phyloP scores from a whole-genome alignment of 2,113 vertebrate genomes.

The Nestor notabilis region DNA sequence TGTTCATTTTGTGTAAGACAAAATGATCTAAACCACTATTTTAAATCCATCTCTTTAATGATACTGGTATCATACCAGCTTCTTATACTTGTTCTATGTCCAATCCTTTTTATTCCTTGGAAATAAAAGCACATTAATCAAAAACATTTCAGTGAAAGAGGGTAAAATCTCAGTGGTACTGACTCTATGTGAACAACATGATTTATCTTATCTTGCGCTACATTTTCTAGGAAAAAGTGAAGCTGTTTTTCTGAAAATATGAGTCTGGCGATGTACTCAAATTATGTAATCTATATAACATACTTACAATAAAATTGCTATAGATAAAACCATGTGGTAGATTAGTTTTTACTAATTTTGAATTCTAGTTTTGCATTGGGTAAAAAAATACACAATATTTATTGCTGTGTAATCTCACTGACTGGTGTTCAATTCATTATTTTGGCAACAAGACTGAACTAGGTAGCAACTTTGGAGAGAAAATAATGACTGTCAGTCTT shows the following conservation, averaged over 20 bases:
- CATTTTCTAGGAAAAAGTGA: neutral
- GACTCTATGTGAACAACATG: neutral
- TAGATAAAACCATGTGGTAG: neutral
- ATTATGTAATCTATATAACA: neutral
- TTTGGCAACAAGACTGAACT: neutral
- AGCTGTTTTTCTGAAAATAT: neutral
- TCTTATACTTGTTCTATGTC: neutral
- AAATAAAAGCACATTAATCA: neutral
- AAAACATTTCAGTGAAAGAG: neutral
- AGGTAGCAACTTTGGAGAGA: neutral
- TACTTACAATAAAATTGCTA: neutral
- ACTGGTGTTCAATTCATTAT: neutral
- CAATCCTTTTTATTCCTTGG: neutral
- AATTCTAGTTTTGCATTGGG: neutral
- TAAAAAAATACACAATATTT: neutral
- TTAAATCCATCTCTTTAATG: neutral
- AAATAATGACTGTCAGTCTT: neutral
- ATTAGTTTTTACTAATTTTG: neutral
- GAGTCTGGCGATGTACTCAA: neutral
- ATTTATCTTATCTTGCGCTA: neutral
- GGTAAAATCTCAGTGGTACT: neutral
- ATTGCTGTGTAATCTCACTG: neutral
- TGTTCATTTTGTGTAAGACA: neutral
- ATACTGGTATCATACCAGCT: neutral
- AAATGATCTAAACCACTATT: neutral